Base-by-base conservation (phyloP, 2,888 invertebrate species). In the Mesodorylaimus sp. region DNA sequence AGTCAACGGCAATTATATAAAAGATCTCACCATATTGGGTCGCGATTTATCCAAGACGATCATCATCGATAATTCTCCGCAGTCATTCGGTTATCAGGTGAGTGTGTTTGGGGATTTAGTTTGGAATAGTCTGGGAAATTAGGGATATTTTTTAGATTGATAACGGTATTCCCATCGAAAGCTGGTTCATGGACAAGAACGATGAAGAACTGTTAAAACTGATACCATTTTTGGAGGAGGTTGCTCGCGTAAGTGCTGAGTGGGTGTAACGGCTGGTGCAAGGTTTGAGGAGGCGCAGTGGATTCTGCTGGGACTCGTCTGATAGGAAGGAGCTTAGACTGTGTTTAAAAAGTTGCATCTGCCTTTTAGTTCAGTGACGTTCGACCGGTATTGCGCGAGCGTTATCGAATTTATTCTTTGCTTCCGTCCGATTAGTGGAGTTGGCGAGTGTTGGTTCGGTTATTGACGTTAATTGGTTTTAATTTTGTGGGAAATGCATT, bases 101-200 rank as follows among this genome's bases (percentile, higher is more conserved):
- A 66, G 65, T n/a, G 21, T 36, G n/a, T 10, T 13, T 16, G 16
- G 16, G 7, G 3, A 2, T 43, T n/a, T 10, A 47, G 27, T 36
- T 5, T 42, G 13, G n/a, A 7, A 23, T 19, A 7, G 7, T 42
- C n/a, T 26, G 5, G 10, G n/a, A n/a, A n/a, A n/a, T n/a, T n/a
- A n/a, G n/a, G n/a, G n/a, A n/a, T n/a, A n/a, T n/a, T n/a, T 32
- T 73, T 53, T 75, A 87, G 79, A 69, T 89, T 52, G 86, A 88
- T 70, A 91, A 91, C 70, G 91, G 91, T 26, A 89, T 91, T 58
- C 91, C 91, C 0, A 91, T 93, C 58, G 88, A 88, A 73, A 87
- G 87, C 68, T 91, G 91, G 91, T 93, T 89, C 70, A 79, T 83
- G 57, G 88, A 89, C 71, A 77, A 80, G 63, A 77, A 76, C 47